Evolutionary conservation across 2,888 invertebrate species (phyloP).

Genomic region (Pristionchus arcanus): DNA sequence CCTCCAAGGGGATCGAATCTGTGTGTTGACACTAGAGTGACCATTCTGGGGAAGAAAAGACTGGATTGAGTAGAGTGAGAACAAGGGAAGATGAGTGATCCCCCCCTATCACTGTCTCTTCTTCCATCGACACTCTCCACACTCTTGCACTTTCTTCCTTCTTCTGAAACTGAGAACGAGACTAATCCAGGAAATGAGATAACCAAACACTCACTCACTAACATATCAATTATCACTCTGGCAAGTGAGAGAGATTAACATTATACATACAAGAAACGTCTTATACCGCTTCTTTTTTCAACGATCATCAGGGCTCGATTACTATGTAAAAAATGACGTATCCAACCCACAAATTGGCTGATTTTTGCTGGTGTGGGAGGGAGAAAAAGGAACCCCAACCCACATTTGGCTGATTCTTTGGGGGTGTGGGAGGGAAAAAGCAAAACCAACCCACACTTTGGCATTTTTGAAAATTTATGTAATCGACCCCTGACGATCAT

Average conservation of each 20-base stretch:
- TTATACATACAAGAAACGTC: too few species aligned
- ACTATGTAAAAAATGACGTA: too few species aligned
- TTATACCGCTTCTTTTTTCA: too few species aligned
- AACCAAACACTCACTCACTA: not conserved
- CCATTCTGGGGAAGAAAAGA: not conserved
- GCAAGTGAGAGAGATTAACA: not conserved
- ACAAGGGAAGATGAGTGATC: constrained; percentile 18
- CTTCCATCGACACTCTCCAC: not conserved
- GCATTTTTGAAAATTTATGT: too few species aligned
- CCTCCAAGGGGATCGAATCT: not conserved
- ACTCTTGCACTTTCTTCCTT: not conserved
- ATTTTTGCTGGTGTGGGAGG: too few species aligned
- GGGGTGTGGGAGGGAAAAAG: too few species aligned
- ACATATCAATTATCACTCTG: not conserved
- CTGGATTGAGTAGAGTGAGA: constrained; percentile 23
- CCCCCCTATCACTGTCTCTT: not conserved
- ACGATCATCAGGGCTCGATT: too few species aligned
- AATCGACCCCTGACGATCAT: too few species aligned
- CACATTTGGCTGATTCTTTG: too few species aligned
- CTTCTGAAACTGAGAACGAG: not conserved
- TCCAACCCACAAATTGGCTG: too few species aligned
- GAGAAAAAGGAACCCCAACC: too few species aligned
- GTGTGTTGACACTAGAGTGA: constrained; percentile 35
- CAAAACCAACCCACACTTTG: too few species aligned
- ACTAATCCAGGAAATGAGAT: constrained; percentile 15